A percentile compares a stretch with the other conserved stretches of the same genome.
phyloP scores from a whole-genome alignment of 2,113 vertebrate species.

The Xyrauchen texanus region DNA sequence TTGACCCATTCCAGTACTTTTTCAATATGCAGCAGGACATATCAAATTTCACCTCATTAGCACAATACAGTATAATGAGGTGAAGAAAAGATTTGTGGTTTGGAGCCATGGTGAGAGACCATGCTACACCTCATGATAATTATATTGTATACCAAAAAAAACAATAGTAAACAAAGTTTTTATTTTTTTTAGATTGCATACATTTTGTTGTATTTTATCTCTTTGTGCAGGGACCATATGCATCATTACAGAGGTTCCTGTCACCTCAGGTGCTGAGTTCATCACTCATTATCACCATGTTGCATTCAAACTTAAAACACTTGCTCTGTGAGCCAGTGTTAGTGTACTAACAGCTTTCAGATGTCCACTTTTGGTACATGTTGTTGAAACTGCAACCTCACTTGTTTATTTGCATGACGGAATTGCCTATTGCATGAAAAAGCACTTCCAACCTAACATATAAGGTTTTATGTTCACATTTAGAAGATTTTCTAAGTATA shows the following conservation, averaged over 20 bases:
- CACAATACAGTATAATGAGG: background rate
- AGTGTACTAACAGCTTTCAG: slow-evolving; percentile 10
- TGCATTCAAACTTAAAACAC: no score
- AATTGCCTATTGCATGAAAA: slow-evolving; percentile 26
- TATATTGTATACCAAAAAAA: background rate
- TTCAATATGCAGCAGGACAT: background rate
- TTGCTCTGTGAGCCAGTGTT: background rate
- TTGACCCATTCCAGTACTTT: slow-evolving; percentile 15
- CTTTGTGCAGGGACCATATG: slow-evolving; percentile 80
- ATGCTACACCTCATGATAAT: background rate
- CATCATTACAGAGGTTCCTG: slow-evolving; percentile 75
- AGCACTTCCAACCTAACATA: background rate
- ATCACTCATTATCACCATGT: slow-evolving; percentile 27
- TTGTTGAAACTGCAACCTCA: background rate
- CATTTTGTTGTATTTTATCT: slow-evolving; percentile 66
- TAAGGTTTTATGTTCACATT: slow-evolving; percentile 9
- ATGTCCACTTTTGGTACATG: background rate
- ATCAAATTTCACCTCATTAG: background rate
- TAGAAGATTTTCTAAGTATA: background rate
- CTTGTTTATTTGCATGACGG: slow-evolving; percentile 6
- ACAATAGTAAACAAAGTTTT: no score
- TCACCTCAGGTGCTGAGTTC: slow-evolving; percentile 78
- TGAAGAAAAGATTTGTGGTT: background rate
- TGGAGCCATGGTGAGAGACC: background rate
- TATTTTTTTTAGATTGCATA: no score